These are phyloP conservation scores for Sialis lutaria DNA, from an alignment of 2,888 invertebrate species.

Conservation along the genomic window DNA sequence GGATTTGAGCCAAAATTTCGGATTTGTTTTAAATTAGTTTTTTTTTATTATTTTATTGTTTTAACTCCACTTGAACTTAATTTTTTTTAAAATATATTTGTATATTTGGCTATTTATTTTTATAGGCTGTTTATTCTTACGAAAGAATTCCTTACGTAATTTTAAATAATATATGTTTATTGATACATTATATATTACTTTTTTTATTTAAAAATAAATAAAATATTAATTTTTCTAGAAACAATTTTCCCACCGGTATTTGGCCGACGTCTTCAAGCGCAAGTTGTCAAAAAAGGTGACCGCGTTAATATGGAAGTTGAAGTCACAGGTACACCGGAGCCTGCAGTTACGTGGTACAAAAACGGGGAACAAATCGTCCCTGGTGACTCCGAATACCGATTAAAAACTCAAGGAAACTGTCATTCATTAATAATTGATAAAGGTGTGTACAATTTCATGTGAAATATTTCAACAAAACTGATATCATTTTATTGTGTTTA, in stretches of 20 bases:
- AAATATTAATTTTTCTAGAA: constrained; percentile 29
- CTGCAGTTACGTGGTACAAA: constrained; percentile 55
- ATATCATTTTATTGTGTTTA: constrained; percentile 15
- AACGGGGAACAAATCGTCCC: constrained; percentile 45
- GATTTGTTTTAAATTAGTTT: too few relatives aligned
- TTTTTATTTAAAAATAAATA: constrained; percentile 1
- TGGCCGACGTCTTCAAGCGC: constrained; percentile 57
- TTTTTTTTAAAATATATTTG: too few relatives aligned
- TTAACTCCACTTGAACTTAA: too few relatives aligned
- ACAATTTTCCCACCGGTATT: constrained; percentile 67
- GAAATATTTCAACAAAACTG: not conserved
- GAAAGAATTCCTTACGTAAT: too few relatives aligned
- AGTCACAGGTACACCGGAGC: constrained; percentile 61
- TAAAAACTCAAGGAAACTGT: constrained; percentile 46
- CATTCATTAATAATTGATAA: constrained; percentile 53
- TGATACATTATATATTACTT: not conserved
- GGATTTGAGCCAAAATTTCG: too few relatives aligned
- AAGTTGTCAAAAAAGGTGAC: constrained; percentile 52
- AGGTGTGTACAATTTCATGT: constrained; percentile 28
- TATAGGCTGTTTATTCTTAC: too few relatives aligned
- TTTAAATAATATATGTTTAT: too few relatives aligned
- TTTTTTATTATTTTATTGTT: too few relatives aligned
- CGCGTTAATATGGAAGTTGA: constrained; percentile 58
- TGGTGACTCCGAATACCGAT: constrained; percentile 30
- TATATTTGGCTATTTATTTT: too few relatives aligned